Conservation (phyloP, 2,888 invertebrate genomes). For the Cosmia pyralina region DNA sequence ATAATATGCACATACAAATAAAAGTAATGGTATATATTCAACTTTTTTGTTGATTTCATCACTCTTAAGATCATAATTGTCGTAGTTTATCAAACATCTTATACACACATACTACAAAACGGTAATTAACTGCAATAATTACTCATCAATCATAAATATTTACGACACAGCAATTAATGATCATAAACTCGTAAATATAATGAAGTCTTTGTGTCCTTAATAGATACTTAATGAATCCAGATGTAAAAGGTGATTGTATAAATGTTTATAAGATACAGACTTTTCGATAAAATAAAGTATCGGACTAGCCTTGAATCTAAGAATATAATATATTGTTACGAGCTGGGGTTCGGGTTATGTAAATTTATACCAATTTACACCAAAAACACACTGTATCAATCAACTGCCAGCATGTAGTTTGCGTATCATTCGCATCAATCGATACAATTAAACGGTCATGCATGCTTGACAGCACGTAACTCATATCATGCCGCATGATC, state of each 20-base stretch:
- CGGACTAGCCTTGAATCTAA: background rate
- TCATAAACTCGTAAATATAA: slow-evolving; percentile 1
- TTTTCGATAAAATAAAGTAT: background rate
- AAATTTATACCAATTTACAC: no score
- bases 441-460: no score
- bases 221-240: slow-evolving; percentile 2
- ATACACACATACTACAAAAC: no score
- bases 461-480: no score
- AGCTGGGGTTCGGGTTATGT: no score
- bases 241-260: slow-evolving; percentile 8
- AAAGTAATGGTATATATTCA: no score
- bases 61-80: background rate
- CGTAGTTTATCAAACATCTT: slow-evolving; percentile 4
- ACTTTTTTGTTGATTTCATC: background rate
- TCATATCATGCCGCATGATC: no score
- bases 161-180: slow-evolving; percentile 14
- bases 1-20: no score
- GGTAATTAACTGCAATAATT: background rate
- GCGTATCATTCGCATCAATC: no score
- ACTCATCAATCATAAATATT: slow-evolving; percentile 34
- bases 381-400: no score
- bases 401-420: no score
- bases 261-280: slow-evolving; percentile 10
- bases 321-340: background rate
- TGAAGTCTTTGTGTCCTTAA: background rate